These are phyloP conservation scores for Apaloderma vittatum DNA, from an alignment of 2,113 vertebrate species.

Conservation along the genomic window DNA sequence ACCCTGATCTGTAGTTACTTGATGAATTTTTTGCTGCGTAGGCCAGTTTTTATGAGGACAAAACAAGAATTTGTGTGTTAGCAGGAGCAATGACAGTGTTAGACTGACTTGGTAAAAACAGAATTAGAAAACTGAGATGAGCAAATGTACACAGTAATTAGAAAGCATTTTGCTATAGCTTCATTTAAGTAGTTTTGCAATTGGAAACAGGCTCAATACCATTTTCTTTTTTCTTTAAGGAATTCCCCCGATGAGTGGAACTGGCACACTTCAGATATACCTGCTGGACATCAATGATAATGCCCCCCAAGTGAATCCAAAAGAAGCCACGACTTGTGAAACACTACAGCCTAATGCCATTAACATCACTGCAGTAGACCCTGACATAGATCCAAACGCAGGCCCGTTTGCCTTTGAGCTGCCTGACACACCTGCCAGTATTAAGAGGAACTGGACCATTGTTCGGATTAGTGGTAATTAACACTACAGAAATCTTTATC, in stretches of 20 bases:
- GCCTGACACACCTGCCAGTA: slow-evolving; percentile 84
- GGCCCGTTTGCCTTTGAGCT: slow-evolving; percentile 96
- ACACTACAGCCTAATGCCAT: slow-evolving; percentile 93
- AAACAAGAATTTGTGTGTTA: background rate
- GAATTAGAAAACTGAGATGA: background rate
- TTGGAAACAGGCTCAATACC: background rate
- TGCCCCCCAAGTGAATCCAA: slow-evolving; percentile 92
- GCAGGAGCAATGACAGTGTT: background rate
- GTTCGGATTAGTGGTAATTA: slow-evolving; percentile 90
- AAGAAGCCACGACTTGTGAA: slow-evolving; percentile 93
- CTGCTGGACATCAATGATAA: slow-evolving; percentile 98
- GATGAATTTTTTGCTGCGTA: background rate
- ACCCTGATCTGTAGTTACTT: background rate
- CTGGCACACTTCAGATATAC: slow-evolving; percentile 93
- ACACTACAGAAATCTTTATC: background rate
- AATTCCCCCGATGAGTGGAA: slow-evolving; percentile 90
- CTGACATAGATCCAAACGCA: slow-evolving; percentile 94
- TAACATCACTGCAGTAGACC: slow-evolving; percentile 95
- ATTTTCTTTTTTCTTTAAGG: slow-evolving; percentile 77
- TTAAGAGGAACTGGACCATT: slow-evolving; percentile 96
- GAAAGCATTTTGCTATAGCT: background rate
- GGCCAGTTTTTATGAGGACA: background rate
- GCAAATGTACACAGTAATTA: rapidly evolving
- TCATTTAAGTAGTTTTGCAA: background rate
- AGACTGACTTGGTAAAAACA: background rate